These are phyloP conservation scores for Branchellion lobata DNA, from an alignment of 2,888 invertebrate genomes.

Conservation along the genomic window DNA sequence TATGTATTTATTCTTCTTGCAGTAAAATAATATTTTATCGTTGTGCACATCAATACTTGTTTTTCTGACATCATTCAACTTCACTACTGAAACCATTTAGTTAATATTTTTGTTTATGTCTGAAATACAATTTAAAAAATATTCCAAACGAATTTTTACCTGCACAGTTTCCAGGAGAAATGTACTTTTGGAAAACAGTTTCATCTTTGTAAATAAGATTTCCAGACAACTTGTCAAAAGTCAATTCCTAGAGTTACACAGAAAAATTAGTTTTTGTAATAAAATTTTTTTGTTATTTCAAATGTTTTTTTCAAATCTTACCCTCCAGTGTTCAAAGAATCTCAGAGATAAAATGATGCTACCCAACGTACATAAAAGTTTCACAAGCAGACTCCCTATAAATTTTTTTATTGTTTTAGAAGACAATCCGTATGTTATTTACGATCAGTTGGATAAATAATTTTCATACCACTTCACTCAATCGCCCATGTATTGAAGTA, in stretches of 20 bases:
- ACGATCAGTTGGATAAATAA: no score
- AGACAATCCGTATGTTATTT: no score
- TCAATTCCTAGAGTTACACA: not conserved
- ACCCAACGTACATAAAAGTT: constrained; percentile 25
- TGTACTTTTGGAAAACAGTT: not conserved
- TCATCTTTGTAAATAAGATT: constrained; percentile 2
- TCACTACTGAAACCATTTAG: not conserved
- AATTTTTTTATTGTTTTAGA: no score
- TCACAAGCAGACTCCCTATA: not conserved
- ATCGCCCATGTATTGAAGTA: no score
- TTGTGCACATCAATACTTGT: not conserved
- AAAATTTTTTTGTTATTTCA: no score
- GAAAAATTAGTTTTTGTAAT: no score
- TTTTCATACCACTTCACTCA: no score
- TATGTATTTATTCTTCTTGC: not conserved
- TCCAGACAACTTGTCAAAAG: constrained; percentile 3
- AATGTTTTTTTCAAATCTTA: not conserved
- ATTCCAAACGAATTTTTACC: no score
- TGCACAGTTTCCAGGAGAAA: not conserved
- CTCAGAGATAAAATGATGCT: constrained; percentile 20
- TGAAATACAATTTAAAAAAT: no score
- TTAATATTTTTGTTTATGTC: not conserved
- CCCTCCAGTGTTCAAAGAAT: constrained; percentile 36
- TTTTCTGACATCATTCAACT: not conserved
- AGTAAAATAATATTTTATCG: not conserved